phyloP scores from a whole-genome alignment of 2,797 vertebrate genomes.

The Heterohyrax brucei region DNA sequence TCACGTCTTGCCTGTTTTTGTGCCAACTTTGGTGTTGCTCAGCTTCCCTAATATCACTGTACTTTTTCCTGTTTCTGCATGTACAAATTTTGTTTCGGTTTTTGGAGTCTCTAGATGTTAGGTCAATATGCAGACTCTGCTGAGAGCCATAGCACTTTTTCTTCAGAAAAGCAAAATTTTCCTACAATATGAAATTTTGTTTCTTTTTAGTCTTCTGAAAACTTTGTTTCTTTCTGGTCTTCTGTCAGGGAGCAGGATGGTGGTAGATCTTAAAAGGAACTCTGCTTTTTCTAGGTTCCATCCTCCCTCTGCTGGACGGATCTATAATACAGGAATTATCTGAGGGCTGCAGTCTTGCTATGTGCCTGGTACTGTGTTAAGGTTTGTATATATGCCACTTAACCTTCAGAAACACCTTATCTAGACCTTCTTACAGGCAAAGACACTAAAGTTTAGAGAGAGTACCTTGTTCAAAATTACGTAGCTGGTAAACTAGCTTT shows the following conservation, averaged over 20 bases:
- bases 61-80: not conserved
- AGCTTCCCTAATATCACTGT: not conserved
- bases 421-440: not conserved
- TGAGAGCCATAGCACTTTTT: not conserved
- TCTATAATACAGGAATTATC: not conserved
- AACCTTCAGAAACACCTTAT: not conserved
- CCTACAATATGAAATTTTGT: not conserved
- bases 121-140: not conserved
- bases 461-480: not conserved
- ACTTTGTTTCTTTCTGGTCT: not conserved
- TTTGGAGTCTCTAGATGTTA: not conserved
- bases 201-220: not conserved
- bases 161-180: not conserved
- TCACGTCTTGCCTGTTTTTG: not conserved
- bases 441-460: not conserved
- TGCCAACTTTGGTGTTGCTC: too few species aligned
- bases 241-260: too few species aligned
- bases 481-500: too few species aligned
- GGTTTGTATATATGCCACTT: accelerated
- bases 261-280: not conserved
- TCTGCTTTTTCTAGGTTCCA: not conserved
- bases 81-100: too few species aligned
- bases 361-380: not conserved
- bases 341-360: not conserved
- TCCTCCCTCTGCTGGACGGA: constrained; percentile 67